Percentiles rank a stretch among this genome's conserved stretches.
Evolutionary conservation across 2,113 vertebrate genomes (phyloP).

Genomic region (Laticauda colubrina): DNA sequence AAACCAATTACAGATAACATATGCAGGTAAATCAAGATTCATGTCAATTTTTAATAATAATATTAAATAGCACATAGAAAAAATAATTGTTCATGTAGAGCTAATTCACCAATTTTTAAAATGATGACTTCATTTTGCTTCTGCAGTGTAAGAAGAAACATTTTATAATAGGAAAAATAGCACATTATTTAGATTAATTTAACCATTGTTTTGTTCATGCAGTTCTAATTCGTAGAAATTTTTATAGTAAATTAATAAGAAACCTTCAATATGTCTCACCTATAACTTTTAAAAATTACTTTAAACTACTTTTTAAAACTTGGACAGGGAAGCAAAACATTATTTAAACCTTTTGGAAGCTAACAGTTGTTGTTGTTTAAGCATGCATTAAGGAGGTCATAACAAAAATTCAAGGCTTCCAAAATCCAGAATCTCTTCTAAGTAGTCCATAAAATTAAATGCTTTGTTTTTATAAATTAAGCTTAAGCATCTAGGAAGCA

Average conservation of each 20-base stretch:
- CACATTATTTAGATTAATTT: background rate
- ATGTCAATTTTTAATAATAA: background rate
- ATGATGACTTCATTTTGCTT: background rate
- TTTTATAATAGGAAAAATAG: background rate
- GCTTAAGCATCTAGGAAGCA: background rate
- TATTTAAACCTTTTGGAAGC: background rate
- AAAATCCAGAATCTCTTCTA: rapidly evolving
- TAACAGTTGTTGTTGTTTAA: background rate
- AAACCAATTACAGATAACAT: background rate
- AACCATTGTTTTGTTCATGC: background rate
- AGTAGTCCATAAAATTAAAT: background rate
- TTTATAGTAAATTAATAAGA: background rate
- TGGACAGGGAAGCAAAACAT: background rate
- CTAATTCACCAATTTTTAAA: background rate
- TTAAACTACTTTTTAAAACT: background rate
- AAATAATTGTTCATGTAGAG: background rate
- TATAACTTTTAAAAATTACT: background rate
- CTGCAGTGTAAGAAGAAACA: background rate
- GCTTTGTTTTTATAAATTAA: background rate
- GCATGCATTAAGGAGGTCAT: background rate
- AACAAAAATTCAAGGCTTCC: background rate
- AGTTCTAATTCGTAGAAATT: background rate
- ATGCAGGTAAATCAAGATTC: background rate
- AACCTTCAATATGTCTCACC: background rate
- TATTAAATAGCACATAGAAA: background rate